Conservation (phyloP, 2,888 invertebrate genomes). For the Heterodera filipjevi region DNA sequence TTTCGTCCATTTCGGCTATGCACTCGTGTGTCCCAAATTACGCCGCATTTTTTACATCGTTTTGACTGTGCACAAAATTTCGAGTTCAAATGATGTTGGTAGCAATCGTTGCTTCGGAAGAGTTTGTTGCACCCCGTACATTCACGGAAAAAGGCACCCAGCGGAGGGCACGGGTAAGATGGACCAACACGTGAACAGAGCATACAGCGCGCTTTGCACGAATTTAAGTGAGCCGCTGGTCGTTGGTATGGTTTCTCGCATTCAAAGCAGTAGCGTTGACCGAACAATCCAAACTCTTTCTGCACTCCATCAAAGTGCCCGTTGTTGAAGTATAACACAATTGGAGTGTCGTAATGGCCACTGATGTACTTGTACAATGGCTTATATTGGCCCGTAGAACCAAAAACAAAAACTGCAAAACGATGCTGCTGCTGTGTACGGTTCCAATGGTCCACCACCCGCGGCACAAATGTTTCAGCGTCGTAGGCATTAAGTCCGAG, state of each 20-base stretch:
- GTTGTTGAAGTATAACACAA: not conserved
- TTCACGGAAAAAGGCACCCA: no score
- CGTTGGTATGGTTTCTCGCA: constrained; percentile 12
- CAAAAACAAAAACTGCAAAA: constrained; percentile 17
- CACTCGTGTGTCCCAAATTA: not conserved
- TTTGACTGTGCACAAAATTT: not conserved
- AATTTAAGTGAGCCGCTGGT: not conserved
- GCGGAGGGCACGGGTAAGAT: no score
- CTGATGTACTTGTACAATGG: not conserved
- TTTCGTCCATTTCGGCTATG: constrained; percentile 6
- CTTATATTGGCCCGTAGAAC: not conserved
- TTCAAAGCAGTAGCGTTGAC: not conserved
- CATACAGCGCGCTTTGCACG: not conserved
- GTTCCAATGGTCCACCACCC: constrained; percentile 12
- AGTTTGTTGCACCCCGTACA: not conserved
- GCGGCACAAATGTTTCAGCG: not conserved
- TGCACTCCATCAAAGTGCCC: not conserved
- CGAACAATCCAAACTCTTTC: not conserved
- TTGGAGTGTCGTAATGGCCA: not conserved
- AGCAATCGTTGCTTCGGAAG: not conserved
- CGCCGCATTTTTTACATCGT: not conserved
- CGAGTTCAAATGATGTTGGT: not conserved
- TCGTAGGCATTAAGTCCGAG: not conserved
- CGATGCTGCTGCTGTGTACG: not conserved
- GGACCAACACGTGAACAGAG: not conserved